Base-by-base conservation (phyloP, 2,113 vertebrate genomes). In the Perca flavescens region DNA sequence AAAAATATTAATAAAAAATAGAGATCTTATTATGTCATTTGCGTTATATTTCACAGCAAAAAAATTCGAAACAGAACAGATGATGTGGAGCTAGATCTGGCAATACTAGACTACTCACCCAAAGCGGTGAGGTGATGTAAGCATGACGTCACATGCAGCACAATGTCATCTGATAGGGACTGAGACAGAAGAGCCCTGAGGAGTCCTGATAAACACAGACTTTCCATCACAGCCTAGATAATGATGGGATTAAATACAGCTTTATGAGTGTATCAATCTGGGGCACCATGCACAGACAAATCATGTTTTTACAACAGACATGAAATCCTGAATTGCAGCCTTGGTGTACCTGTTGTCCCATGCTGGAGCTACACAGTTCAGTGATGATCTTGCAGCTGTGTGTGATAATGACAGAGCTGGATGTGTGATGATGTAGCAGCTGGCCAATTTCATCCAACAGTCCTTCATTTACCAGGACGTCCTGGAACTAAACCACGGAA, bases 351-450 rank as follows among this genome's bases (percentile, higher is more conserved):
- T 89, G 81, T 91, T 93, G 86, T 22, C 71, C 85, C 50, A 75
- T 72, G 64, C 86, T 54, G 52, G 92, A 92, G 75, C 74, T 69
- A 50, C 85, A 92, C 73, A 96, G 60, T 83, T 95, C 82, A 52
- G 86, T 82, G 88, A 96, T 93, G 49, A 94, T 94, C 57, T 82
- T 92, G 61, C 94, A 94, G 79, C 88, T 25, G 65, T 94, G 94
- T 65, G 89, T 86, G 40, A 94, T 80, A 63, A 95, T 82, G 34
- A 91, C 85, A 3, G 92, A 85, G 62, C 92, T 94, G 53, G 74
- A 84, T 83, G 82, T 93, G 52, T 91, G 86, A 10, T 0, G 83
- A 52, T 89, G 82, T 82, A 96, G 90, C 62, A 96, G 90, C 4
- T n/a, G 78, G 58, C 91, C 92, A 16, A 96, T 69, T 52, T 89